Conservation (phyloP, 1,140 invertebrate genomes). For the Psilanteris sp. region DNA sequence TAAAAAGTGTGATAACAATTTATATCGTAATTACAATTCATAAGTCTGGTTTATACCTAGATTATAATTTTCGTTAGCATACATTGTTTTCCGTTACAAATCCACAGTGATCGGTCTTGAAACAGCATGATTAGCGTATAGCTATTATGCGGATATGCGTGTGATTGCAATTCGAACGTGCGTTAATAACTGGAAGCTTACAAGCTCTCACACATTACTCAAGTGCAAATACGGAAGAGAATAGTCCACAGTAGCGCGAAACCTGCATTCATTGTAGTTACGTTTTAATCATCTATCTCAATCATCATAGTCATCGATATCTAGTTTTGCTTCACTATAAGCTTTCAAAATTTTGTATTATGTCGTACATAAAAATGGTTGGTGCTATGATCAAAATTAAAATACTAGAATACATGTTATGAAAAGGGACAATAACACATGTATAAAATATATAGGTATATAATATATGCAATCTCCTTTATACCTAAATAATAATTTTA, state of each 20-base stretch:
- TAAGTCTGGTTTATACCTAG: no score
- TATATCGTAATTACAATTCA: no score
- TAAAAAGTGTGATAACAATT: no score
- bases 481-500: no score
- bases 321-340: conserved; percentile 14
- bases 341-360: no score
- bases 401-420: no score
- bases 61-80: conserved; percentile 43
- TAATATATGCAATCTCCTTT: no score
- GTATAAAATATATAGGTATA: no score
- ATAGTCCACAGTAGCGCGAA: conserved; percentile 21
- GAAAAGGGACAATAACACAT: no score
- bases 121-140: conserved; percentile 49
- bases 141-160: conserved; percentile 47
- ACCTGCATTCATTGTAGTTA: conserved; percentile 57
- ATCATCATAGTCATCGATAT: conserved; percentile 21
- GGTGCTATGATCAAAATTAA: no score
- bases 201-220: conserved; percentile 33
- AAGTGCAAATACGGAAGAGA: conserved; percentile 59
- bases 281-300: conserved; percentile 68
- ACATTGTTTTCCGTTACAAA: conserved; percentile 50
- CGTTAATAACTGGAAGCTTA: conserved; percentile 65
- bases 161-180: conserved; percentile 47
- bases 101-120: conserved; percentile 49
- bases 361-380: no score